Evolutionary conservation across 2,113 vertebrate genomes (phyloP).

Genomic region (Pollachius pollachius): DNA sequence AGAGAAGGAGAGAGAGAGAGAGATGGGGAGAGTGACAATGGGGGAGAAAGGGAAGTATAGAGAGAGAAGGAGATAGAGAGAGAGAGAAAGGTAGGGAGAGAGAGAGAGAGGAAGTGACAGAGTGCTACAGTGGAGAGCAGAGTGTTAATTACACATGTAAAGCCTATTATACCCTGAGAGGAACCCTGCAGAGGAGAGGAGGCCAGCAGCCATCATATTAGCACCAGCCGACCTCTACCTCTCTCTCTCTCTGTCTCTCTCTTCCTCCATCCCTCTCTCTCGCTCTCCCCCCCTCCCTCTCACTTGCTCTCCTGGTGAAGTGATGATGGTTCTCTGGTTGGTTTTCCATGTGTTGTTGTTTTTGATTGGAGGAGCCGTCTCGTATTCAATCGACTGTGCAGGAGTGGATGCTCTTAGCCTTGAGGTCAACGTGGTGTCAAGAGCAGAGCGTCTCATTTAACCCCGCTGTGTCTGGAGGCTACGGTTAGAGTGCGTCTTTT

Average conservation of each 20-base stretch:
- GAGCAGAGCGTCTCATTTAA: no score
- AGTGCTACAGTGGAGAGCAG: conserved; percentile 39
- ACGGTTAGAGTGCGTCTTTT: no score
- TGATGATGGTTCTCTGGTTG: conserved; percentile 83
- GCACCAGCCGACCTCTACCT: conserved; percentile 74
- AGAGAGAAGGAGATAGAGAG: conserved; percentile 20
- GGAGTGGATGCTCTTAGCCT: conserved; percentile 9
- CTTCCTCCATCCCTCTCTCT: conserved; percentile 65
- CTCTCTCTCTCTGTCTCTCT: conserved; percentile 42
- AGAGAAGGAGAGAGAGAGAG: conserved; percentile 4
- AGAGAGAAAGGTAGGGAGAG: conserved; percentile 29
- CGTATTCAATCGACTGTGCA: conserved; percentile 80
- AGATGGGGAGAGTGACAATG: no score
- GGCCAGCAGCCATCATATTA: conserved; percentile 68
- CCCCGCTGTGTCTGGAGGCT: no score
- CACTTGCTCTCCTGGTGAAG: conserved; percentile 69
- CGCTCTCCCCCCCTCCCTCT: conserved; percentile 57
- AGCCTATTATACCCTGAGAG: conserved; percentile 90
- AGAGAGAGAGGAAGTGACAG: conserved; percentile 27
- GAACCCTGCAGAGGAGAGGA: conserved; percentile 94
- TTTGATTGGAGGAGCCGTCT: conserved; percentile 73
- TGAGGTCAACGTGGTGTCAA: no score
- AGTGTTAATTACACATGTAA: conserved; percentile 94
- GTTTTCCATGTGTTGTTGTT: conserved; percentile 59
- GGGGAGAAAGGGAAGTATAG: conserved; percentile 23